Evolutionary conservation across 2,113 vertebrate genomes (phyloP).

Genomic region (Xenopus borealis): DNA sequence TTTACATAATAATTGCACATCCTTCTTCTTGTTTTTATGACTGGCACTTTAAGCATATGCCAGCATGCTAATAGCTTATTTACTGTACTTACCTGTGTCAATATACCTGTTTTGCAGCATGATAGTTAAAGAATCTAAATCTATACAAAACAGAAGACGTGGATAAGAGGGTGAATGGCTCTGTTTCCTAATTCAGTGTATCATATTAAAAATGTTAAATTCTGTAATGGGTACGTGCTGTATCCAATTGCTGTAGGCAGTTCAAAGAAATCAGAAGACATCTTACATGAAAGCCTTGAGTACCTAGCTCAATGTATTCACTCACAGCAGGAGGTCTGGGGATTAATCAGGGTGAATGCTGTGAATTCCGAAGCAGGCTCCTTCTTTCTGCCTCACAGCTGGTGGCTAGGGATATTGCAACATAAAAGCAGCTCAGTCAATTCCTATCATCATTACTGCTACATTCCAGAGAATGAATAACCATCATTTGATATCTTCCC

Average conservation of each 20-base stretch:
- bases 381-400: slow-evolving; percentile 55
- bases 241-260: slow-evolving; percentile 52
- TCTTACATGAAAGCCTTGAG: slow-evolving; percentile 51
- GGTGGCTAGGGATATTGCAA: slow-evolving; percentile 56
- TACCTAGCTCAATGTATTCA: slow-evolving; percentile 51
- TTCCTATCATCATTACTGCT: slow-evolving; percentile 55
- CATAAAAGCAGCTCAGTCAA: slow-evolving; percentile 65
- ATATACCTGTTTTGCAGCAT: too few species aligned
- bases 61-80: too few species aligned
- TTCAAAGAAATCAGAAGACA: slow-evolving; percentile 53
- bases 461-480: slow-evolving; percentile 59
- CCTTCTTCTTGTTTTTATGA: too few species aligned
- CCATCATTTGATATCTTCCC: slow-evolving; percentile 52
- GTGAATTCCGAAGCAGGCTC: slow-evolving; percentile 61
- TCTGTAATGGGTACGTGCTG: slow-evolving; percentile 51
- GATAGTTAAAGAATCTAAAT: too few species aligned
- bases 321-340: slow-evolving; percentile 58
- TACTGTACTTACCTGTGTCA: too few species aligned
- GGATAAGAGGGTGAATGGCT: not conserved
- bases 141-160: not conserved
- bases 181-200: slow-evolving; percentile 37
- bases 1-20: too few species aligned
- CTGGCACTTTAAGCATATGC: too few species aligned
- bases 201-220: slow-evolving; percentile 2
- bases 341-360: slow-evolving; percentile 64